These are phyloP conservation scores for Chaitophorus viminalis DNA, from an alignment of 2,888 invertebrate species.

Conservation along the genomic window DNA sequence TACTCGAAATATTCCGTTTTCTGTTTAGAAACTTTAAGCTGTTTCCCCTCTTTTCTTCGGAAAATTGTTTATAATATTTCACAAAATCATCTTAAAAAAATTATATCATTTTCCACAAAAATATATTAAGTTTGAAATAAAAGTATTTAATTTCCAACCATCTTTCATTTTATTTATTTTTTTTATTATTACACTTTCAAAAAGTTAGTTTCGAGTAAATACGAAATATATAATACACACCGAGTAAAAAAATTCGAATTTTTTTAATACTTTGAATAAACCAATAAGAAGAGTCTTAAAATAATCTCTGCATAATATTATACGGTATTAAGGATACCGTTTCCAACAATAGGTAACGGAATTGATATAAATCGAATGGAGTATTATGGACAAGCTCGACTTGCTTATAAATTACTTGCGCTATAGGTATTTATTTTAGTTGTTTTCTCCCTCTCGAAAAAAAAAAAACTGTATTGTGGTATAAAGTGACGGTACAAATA, in stretches of 20 bases:
- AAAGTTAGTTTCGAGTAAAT: not conserved
- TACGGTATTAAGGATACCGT: too few species aligned
- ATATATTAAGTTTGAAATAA: conserved; percentile 2
- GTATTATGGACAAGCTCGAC: too few species aligned
- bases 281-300: not conserved
- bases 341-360: too few species aligned
- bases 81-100: not conserved
- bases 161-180: too few species aligned
- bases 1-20: not conserved
- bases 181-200: not conserved
- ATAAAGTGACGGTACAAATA: too few species aligned
- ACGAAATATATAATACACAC: not conserved
- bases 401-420: too few species aligned
- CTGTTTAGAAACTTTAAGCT: not conserved
- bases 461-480: too few species aligned
- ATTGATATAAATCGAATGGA: too few species aligned
- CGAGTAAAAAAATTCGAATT: not conserved
- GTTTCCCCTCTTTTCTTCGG: not conserved
- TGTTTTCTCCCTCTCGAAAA: too few species aligned
- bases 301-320: too few species aligned
- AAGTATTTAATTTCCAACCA: conserved; percentile 22
- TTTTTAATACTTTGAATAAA: not conserved
- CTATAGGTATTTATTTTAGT: too few species aligned
- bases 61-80: not conserved
- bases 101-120: not conserved